Conservation (phyloP, 2,888 invertebrate species). For the Psococerastis gibbosa region DNA sequence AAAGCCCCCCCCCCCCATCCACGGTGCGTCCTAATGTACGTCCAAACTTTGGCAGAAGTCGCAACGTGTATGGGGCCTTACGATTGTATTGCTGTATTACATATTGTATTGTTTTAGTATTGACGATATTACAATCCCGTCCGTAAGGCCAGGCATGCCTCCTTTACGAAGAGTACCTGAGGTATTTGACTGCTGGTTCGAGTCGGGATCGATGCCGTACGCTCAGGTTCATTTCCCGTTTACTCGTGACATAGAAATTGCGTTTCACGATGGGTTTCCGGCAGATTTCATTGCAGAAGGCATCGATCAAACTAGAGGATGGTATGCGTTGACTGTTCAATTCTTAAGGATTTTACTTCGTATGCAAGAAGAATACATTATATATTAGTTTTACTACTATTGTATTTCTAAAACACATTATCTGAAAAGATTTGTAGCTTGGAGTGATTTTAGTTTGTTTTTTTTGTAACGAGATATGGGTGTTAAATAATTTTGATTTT, state of each 20-base stretch:
- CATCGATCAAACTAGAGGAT: slow-evolving; percentile 92
- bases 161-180: slow-evolving; percentile 71
- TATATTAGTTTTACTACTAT: too few species aligned
- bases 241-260: slow-evolving; percentile 54
- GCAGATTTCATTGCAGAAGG: slow-evolving; percentile 99
- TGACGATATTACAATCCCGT: slow-evolving; percentile 85
- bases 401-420: too few species aligned
- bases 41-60: too few species aligned
- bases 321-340: slow-evolving; percentile 32
- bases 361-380: too few species aligned
- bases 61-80: too few species aligned
- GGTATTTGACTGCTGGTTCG: slow-evolving; percentile 99
- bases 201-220: slow-evolving; percentile 98
- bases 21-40: too few species aligned
- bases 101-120: slow-evolving; percentile 45
- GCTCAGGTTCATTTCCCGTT: slow-evolving; percentile 95
- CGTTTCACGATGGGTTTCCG: slow-evolving; percentile 77
- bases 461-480: not conserved
- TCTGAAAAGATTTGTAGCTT: not conserved
- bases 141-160: slow-evolving; percentile 60
- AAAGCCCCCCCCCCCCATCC: too few species aligned
- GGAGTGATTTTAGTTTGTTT: too few species aligned
- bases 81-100: too few species aligned
- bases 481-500: slow-evolving; percentile 10
- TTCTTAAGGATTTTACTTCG: not conserved